A percentile compares a stretch with the other conserved stretches of the same genome.
Conservation (phyloP, 2,888 invertebrate species). For the Sinodicranocentrus sp. region DNA sequence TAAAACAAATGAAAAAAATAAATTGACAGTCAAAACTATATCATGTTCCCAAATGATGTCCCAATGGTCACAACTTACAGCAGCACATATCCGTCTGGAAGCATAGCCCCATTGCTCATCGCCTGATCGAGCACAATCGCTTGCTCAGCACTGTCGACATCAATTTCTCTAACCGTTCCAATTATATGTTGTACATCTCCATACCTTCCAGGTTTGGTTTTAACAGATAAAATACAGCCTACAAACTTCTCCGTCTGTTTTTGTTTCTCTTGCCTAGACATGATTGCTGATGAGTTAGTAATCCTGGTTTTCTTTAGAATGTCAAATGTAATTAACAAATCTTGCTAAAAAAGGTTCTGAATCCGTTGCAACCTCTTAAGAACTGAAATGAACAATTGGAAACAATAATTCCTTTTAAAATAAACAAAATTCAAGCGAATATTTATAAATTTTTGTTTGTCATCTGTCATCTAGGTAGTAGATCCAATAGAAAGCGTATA, state of each 20-base stretch:
- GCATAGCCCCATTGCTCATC: conserved; percentile 70
- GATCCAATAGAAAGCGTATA: too few species aligned
- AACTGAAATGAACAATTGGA: too few species aligned
- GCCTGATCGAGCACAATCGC: conserved; percentile 73
- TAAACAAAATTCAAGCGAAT: too few species aligned
- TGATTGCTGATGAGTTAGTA: neutral
- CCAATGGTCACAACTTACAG: conserved; percentile 62
- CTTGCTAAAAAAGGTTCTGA: too few species aligned
- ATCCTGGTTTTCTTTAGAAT: neutral
- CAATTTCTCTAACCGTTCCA: conserved; percentile 72
- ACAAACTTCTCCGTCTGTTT: conserved; percentile 72
- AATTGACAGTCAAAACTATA: neutral
- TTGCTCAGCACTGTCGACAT: conserved; percentile 69
- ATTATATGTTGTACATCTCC: conserved; percentile 70
- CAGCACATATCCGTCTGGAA: conserved; percentile 72
- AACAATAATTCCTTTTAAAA: too few species aligned
- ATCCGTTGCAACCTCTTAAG: too few species aligned
- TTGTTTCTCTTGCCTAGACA: conserved; percentile 40
- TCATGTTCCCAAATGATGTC: too few species aligned
- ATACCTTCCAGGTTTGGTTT: conserved; percentile 60
- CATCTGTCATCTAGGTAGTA: too few species aligned
- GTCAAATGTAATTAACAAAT: too few species aligned
- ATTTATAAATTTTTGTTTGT: too few species aligned
- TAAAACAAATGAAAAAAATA: conserved; percentile 20
- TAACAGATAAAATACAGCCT: conserved; percentile 73